A percentile compares a stretch with the other conserved stretches of the same genome.
These are phyloP conservation scores for Agraylea sexmaculata DNA, from an alignment of 1,140 invertebrate genomes.

Conservation along the genomic window DNA sequence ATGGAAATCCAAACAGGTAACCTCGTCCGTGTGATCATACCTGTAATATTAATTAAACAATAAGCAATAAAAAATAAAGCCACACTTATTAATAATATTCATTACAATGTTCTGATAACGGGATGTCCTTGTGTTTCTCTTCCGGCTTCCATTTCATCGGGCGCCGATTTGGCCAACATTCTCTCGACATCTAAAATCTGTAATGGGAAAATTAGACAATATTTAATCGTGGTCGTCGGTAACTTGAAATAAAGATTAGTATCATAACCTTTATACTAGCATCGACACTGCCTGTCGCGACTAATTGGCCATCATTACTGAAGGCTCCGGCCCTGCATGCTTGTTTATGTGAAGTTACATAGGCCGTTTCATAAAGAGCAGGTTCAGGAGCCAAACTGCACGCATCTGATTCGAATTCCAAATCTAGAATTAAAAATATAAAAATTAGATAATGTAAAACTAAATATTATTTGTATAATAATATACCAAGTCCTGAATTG, in stretches of 20 bases:
- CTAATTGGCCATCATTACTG: conserved; percentile 84
- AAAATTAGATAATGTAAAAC: background rate
- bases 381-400: conserved; percentile 82
- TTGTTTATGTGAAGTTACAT: conserved; percentile 97
- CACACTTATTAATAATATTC: conserved; percentile 8
- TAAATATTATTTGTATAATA: background rate
- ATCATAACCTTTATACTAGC: conserved; percentile 82
- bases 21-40: conserved; percentile 96
- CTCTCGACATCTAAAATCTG: conserved; percentile 93
- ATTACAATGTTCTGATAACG: conserved; percentile 84
- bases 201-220: background rate
- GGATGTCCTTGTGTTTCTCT: conserved; percentile 88
- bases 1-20: conserved; percentile 94
- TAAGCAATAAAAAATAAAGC: background rate
- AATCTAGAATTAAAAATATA: conserved; percentile 45
- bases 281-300: conserved; percentile 97
- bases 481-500: conserved; percentile 58
- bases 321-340: conserved; percentile 92
- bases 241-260: background rate
- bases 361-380: conserved; percentile 94
- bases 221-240: conserved; percentile 1
- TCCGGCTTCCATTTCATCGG: conserved; percentile 67
- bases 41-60: conserved; percentile 20
- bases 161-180: conserved; percentile 90
- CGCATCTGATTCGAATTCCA: conserved; percentile 94